phyloP scores from a whole-genome alignment of 2,888 invertebrate genomes.

The Gymnoscelis rufifasciata region DNA sequence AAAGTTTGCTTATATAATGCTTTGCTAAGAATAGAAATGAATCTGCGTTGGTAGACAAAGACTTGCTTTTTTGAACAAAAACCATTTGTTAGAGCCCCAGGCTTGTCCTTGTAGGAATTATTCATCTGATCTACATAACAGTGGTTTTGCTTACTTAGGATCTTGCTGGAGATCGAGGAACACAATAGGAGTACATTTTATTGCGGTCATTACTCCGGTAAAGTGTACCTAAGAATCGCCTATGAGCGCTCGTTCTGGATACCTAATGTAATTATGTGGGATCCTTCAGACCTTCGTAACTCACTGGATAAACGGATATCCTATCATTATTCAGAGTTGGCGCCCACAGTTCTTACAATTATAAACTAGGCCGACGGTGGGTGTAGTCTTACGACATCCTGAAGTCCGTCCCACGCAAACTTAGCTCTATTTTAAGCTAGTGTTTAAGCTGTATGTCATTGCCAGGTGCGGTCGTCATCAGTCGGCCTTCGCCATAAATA shows the following conservation, averaged over 20 bases:
- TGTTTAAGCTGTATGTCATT: conserved; percentile 36
- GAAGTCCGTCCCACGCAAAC: conserved; percentile 8
- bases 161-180: too few species aligned
- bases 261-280: background rate
- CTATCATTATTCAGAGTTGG: background rate
- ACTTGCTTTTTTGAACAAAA: too few species aligned
- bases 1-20: too few species aligned
- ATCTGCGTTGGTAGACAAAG: too few species aligned
- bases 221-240: too few species aligned
- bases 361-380: background rate
- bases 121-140: too few species aligned
- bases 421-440: conserved; percentile 19
- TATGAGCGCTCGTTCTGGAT: background rate
- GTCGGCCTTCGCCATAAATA: conserved; percentile 72
- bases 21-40: too few species aligned
- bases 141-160: too few species aligned
- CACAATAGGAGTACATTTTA: too few species aligned
- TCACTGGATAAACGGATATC: background rate
- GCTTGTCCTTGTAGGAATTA: too few species aligned
- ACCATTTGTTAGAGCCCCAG: too few species aligned
- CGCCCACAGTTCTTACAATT: background rate
- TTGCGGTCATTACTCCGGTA: too few species aligned
- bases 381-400: conserved; percentile 7
- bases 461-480: conserved; percentile 45
- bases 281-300: background rate